A percentile compares a stretch with the other conserved stretches of the same genome.
These are phyloP conservation scores for Nowickia ferox DNA, from an alignment of 2,888 invertebrate genomes.

Conservation along the genomic window DNA sequence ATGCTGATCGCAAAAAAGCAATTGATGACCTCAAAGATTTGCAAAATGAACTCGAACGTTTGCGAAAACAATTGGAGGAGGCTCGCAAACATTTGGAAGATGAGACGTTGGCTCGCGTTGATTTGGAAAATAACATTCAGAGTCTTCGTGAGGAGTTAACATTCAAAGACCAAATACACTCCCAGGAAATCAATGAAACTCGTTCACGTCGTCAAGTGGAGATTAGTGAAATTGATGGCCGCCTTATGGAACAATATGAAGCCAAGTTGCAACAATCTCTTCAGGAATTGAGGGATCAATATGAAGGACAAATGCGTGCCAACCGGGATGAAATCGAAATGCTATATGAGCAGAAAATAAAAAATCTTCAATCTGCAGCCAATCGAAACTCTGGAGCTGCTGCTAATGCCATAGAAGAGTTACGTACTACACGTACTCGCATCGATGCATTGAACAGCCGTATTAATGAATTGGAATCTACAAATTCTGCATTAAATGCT, in stretches of 20 bases:
- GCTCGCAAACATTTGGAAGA: slow-evolving; percentile 95
- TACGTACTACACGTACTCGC: slow-evolving; percentile 90
- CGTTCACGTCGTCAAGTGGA: slow-evolving; percentile 93
- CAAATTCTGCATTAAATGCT: slow-evolving; percentile 86
- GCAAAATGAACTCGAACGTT: slow-evolving; percentile 89
- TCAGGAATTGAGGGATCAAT: slow-evolving; percentile 95
- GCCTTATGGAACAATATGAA: slow-evolving; percentile 96
- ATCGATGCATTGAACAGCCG: slow-evolving; percentile 90
- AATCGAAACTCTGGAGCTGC: slow-evolving; percentile 89
- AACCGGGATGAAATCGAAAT: slow-evolving; percentile 96
- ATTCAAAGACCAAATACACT: slow-evolving; percentile 93
- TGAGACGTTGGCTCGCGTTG: slow-evolving; percentile 96
- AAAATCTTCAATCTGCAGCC: slow-evolving; percentile 89
- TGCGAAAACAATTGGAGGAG: slow-evolving; percentile 90
- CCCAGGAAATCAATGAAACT: slow-evolving; percentile 95
- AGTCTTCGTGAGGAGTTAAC: slow-evolving; percentile 94
- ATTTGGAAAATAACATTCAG: slow-evolving; percentile 96
- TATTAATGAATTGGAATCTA: slow-evolving; percentile 90
- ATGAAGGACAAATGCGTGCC: slow-evolving; percentile 93
- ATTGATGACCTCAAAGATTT: slow-evolving; percentile 90
- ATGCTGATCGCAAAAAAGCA: slow-evolving; percentile 91
- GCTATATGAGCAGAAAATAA: slow-evolving; percentile 86
- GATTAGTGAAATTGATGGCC: slow-evolving; percentile 96
- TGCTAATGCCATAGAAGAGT: slow-evolving; percentile 90
- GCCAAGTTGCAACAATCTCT: slow-evolving; percentile 95